Evolutionary conservation across 1,140 invertebrate genomes (phyloP), one percentile per base, ranked within the genome.

Genomic region (Metopolophium dirhodum): DNA sequence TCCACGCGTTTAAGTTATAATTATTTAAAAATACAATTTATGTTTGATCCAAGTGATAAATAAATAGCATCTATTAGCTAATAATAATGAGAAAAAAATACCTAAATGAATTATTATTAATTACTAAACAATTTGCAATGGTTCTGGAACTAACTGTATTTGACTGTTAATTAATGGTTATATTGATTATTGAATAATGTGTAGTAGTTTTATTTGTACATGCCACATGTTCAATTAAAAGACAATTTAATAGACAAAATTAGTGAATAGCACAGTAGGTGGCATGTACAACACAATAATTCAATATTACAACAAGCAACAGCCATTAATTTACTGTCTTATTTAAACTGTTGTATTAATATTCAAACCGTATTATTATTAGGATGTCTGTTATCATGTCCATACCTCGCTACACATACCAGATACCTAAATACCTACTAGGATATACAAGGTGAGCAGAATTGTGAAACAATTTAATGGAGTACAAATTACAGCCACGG

Each of bases 351-450:
- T 93, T 45, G 30, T 47, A 77, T 45, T 91, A 51, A 47, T 85
- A 85, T 26, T 26, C n/a, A 37, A 51, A 85, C 8, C 7, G 23
- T 93, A 18, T 94, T 90, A 94, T 94, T 96, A 96, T 94, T 96
- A 97, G 97, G 95, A 96, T 97, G 96, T 97, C 96, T 47, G 96
- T 97, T 95, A 95, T 97, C 94, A 97, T 97, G 97, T 97, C 97
- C 94, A 96, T 97, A 95, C 97, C 97, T 93, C 96, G 97, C 95
- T 96, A 97, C 94, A 97, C 97, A 35, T 97, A 97, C 95, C 96
- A 97, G 95, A 96, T 97, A 96, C 97, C 97, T 94, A 97, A 97
- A 95, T 97, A 97, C 95, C 97, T 97, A 91, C 95, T 97, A 95
- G 96, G 97, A 86, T 95, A 93, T 20, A 30, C 97, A 92, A 96